Evolutionary conservation across 2,113 vertebrate species (phyloP), one percentile per base, ranked within the genome.

Genomic region (Plecturocebus donacophilus): DNA sequence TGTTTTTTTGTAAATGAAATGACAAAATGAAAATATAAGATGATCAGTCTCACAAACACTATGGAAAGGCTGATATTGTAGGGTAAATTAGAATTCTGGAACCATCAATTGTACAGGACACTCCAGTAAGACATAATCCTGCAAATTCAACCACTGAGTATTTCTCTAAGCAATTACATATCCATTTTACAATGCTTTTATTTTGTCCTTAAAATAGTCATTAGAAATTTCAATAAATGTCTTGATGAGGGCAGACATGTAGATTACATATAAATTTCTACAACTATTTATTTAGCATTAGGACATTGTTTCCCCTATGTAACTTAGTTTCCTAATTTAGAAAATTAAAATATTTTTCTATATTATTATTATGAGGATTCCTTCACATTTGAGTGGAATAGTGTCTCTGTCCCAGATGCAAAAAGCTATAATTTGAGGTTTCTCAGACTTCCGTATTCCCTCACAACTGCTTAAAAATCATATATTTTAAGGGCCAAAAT

Each of bases 381-480:
- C 0, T 20, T 88, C 9, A 76, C 8, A 76, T 3, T 77, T 47
- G 45, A 68, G 23, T 30, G 13, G 13, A 68, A 19, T 13, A 10
- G 1, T 40, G 35, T 2, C 4, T 2, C 4, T 45, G 12, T 35
- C 25, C 0, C 45, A 47, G 17, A 23, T 0, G n/a, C 19, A 81
- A 4, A 82, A 30, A 40, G 0, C 6, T 42, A 2, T 83, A 42
- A 58, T 47, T 25, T 83, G 27, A 64, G 8, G 1, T 40, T 82
- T 23, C n/a, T 84, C 52, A 49, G 30, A 20, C 6, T 73, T 64
- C 8, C 2, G 17, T 2, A 71, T 54, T 70, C 23, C 13, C 40
- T 54, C 6, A 5, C 27, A 54, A 38, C 1, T 13, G 4, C 6
- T 14, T 49, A 3, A 0, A 56, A 35, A 54, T 30, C 19, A 86